Evolutionary conservation across 2,888 invertebrate genomes (phyloP), one percentile per base, ranked within the genome.

Genomic region (Catocala sponsa): DNA sequence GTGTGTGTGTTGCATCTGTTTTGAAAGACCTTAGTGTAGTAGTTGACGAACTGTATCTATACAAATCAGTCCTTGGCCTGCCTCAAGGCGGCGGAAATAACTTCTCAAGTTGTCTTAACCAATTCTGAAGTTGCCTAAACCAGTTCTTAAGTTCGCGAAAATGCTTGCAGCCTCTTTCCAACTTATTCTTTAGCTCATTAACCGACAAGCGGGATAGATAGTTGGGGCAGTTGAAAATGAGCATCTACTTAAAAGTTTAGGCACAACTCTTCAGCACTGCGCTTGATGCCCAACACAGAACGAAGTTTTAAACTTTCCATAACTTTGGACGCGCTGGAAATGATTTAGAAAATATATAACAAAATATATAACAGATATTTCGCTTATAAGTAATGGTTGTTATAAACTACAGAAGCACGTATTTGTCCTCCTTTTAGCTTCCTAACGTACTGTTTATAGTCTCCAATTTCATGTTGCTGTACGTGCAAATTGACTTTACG

Each of bases 231-330:
- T 72, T 79, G 70, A 78, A 82, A 84, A 84, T 81, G 76, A 81
- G 76, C 76, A 81, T 75, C 81, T 77, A 78, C 78, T 83, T 78
- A 78, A 76, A 78, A 77, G 74, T 76, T 76, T 65, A 51, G 53
- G 59, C 59, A 41, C 58, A 57, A n/a, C 50, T 74, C 54, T 52
- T 7, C 56, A 13, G 56, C 55, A 52, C 66, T 63, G 59, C 51
- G 50, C 41, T 59, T 62, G 50, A 62, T 50, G 52, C 55, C 41
- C 13, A 52, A 68, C 78, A 61, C 15, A 63, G 78, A 76, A 38
- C 52, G 51, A 68, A 63, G 70, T 63, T 63, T 59, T 6, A 52
- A 60, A 63, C 49, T 56, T 48, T 2, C 13, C 6, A 9, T 6
- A 47, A 61, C 41, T 70, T 58, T 74, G 71, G 65, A 74, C 53